A percentile compares a stretch with the other conserved stretches of the same genome.
phyloP scores from a whole-genome alignment of 2,888 invertebrate species.

The Macaria liturata region DNA sequence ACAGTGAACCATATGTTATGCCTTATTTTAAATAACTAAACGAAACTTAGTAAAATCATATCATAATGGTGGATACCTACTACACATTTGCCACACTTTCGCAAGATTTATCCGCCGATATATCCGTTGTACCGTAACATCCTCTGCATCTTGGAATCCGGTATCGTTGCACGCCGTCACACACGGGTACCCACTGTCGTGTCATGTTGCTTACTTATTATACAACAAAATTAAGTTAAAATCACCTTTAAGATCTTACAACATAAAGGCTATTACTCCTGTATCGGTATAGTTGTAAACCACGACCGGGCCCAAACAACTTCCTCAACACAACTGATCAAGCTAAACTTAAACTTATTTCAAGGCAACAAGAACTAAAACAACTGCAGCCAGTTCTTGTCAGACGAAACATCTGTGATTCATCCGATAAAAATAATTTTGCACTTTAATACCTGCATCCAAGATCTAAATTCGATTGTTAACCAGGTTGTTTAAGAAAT shows the following conservation, averaged over 20 bases:
- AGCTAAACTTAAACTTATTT: constrained; percentile 23
- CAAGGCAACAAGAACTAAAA: constrained; percentile 13
- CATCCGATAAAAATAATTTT: constrained; percentile 17
- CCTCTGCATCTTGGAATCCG: constrained; percentile 49
- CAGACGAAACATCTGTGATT: constrained; percentile 35
- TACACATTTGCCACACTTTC: too few species aligned
- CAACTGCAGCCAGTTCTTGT: constrained; percentile 14
- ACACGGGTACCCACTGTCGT: constrained; percentile 69
- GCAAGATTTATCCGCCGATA: constrained; percentile 15
- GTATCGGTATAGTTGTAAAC: constrained; percentile 29
- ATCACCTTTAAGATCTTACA: constrained; percentile 9
- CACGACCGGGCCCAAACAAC: constrained; percentile 29
- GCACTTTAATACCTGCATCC: constrained; percentile 12
- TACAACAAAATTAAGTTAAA: constrained; percentile 24
- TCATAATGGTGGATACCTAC: too few species aligned
- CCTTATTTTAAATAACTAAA: too few species aligned
- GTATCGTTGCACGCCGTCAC: constrained; percentile 75
- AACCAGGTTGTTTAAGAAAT: constrained; percentile 28
- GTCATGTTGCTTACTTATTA: constrained; percentile 41
- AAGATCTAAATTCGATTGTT: constrained; percentile 26
- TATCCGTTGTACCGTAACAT: constrained; percentile 24
- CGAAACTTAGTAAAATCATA: too few species aligned
- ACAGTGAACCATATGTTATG: too few species aligned
- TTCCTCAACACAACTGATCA: constrained; percentile 10
- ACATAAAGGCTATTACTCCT: constrained; percentile 14